A percentile compares a stretch with the other conserved stretches of the same genome.
Evolutionary conservation across 1,140 invertebrate species (phyloP).

Genomic region (Drosophila persimilis): DNA sequence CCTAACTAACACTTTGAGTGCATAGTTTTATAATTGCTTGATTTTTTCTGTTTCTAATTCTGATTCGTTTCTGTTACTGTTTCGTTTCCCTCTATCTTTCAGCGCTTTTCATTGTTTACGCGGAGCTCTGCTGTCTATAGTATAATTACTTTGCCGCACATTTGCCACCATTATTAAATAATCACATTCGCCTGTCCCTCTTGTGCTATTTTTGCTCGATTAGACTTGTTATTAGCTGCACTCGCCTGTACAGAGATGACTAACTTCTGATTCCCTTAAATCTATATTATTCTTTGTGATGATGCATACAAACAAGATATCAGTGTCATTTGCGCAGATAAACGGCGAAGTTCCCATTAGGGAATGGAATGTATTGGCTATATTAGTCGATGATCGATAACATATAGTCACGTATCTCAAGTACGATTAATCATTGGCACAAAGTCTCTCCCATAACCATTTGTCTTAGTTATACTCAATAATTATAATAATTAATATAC

Average conservation of each 20-base stretch:
- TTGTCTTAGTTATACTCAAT: too few relatives aligned
- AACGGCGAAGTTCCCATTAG: too few relatives aligned
- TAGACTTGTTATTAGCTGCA: slow-evolving; percentile 68
- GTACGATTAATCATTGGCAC: too few relatives aligned
- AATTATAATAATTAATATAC: too few relatives aligned
- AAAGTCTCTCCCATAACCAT: too few relatives aligned
- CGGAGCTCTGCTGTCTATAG: slow-evolving; percentile 14
- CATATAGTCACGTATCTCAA: too few relatives aligned
- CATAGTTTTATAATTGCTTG: slow-evolving; percentile 63
- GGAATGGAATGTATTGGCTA: too few relatives aligned
- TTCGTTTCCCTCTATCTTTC: slow-evolving; percentile 4
- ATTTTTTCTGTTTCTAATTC: slow-evolving; percentile 21
- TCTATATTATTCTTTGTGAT: slow-evolving; percentile 16
- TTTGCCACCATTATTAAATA: slow-evolving; percentile 80
- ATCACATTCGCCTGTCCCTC: slow-evolving; percentile 67
- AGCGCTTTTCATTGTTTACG: slow-evolving; percentile 53
- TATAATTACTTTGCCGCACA: slow-evolving; percentile 74
- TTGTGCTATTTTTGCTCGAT: slow-evolving; percentile 75
- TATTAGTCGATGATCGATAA: too few relatives aligned
- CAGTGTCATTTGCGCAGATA: too few relatives aligned
- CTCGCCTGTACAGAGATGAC: slow-evolving; percentile 33
- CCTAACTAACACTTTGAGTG: slow-evolving; percentile 63
- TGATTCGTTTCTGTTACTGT: slow-evolving; percentile 1
- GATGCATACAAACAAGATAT: too few relatives aligned
- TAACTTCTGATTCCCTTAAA: slow-evolving; percentile 53